Conservation (phyloP, 2,113 vertebrate species). For the Falco punctatus region DNA sequence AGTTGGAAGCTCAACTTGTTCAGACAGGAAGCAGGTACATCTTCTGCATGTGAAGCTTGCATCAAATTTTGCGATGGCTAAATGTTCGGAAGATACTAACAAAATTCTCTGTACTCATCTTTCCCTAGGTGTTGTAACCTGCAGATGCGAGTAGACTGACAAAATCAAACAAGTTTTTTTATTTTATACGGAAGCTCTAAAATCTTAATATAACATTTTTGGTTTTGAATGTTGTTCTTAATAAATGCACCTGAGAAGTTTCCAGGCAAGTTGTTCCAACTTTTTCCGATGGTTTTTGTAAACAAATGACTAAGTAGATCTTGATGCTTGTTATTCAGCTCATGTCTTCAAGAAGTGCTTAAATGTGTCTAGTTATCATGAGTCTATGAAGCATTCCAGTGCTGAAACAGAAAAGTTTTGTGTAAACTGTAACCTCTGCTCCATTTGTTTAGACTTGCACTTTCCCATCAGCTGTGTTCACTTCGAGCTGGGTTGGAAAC, state of each 20-base stretch:
- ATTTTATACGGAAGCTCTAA: background rate
- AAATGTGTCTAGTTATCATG: background rate
- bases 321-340: background rate
- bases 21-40: background rate
- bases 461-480: background rate
- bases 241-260: constrained; percentile 13
- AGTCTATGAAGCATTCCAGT: background rate
- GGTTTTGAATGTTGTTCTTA: background rate
- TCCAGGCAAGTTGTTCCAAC: background rate
- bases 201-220: background rate
- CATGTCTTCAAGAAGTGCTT: background rate
- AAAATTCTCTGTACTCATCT: background rate
- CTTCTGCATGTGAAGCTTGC: background rate
- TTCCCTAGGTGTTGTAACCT: constrained; percentile 23
- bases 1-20: background rate
- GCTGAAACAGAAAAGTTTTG: background rate
- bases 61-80: background rate
- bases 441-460: background rate
- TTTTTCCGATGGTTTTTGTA: background rate
- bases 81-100: background rate
- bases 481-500: background rate
- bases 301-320: background rate
- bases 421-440: background rate
- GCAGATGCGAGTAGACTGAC: background rate
- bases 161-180: background rate